These are phyloP conservation scores for Pseudomyrmex dendroicus DNA, from an alignment of 1,140 invertebrate species.

Conservation along the genomic window DNA sequence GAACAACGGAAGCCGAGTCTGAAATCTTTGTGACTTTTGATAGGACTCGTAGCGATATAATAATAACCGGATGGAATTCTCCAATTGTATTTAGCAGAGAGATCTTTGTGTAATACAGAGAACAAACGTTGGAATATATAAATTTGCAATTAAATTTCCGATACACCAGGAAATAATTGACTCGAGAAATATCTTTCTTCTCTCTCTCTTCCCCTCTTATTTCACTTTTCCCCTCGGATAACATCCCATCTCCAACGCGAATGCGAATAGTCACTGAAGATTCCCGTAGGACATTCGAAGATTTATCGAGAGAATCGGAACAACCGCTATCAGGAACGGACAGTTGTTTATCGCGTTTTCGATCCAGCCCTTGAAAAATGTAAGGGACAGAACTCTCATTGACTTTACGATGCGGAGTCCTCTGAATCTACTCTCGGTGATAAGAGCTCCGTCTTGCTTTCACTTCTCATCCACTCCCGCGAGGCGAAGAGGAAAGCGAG, in stretches of 20 bases:
- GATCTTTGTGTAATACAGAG: not conserved
- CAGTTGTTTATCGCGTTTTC: conserved; percentile 58
- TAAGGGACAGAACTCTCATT: conserved; percentile 65
- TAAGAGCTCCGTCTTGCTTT: conserved; percentile 41
- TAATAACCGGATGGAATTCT: not conserved
- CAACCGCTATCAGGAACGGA: conserved; percentile 53
- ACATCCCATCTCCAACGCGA: conserved; percentile 13
- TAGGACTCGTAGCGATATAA: not conserved
- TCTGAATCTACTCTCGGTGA: conserved; percentile 61
- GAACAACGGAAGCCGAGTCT: not conserved
- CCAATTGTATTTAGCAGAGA: not conserved
- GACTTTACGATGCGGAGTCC: conserved; percentile 67
- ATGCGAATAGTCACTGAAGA: conserved; percentile 44
- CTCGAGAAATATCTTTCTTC: not conserved
- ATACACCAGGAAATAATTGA: conserved; percentile 17
- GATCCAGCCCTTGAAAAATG: conserved; percentile 67
- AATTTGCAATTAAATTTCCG: no score
- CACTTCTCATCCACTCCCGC: not conserved
- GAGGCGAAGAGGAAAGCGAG: conserved; percentile 24
- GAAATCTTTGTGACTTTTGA: not conserved
- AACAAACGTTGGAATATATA: conserved; percentile 1
- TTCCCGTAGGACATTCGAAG: conserved; percentile 41
- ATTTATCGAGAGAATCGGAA: conserved; percentile 57
- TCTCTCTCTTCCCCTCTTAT: not conserved
- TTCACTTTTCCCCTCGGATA: not conserved